phyloP scores from a whole-genome alignment of 2,113 vertebrate species.

The Chaetura pelagica region DNA sequence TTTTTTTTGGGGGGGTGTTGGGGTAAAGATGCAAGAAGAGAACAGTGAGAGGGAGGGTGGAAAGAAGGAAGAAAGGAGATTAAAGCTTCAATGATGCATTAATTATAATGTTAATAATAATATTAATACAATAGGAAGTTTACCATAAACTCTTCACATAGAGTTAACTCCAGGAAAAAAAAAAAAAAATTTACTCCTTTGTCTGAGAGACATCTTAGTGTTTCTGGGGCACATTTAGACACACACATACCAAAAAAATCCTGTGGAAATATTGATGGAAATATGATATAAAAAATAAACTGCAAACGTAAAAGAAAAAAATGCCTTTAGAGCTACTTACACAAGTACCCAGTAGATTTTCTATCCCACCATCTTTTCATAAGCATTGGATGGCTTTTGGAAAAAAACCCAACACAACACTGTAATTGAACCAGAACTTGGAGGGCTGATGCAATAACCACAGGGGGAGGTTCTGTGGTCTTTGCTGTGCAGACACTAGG shows the following conservation, averaged over 20 bases:
- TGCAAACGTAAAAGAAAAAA: background rate
- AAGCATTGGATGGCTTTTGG: background rate
- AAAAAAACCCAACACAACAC: background rate
- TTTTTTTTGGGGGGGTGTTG: background rate
- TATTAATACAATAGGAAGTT: background rate
- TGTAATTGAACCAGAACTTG: background rate
- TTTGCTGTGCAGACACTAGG: background rate
- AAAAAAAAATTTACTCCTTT: background rate
- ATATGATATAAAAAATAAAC: background rate
- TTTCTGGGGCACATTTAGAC: background rate
- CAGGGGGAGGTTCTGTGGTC: background rate
- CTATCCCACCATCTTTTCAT: background rate
- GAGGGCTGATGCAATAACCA: background rate
- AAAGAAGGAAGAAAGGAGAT: background rate
- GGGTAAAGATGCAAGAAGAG: fast-evolving
- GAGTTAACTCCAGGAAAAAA: background rate
- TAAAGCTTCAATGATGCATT: background rate
- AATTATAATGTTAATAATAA: background rate
- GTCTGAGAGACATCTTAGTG: background rate
- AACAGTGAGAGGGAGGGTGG: background rate
- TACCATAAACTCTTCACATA: background rate
- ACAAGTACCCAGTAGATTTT: background rate
- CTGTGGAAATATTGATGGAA: background rate
- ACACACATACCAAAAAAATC: background rate
- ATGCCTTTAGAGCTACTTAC: background rate